These are phyloP conservation scores for Nyctereutes procyonoides DNA, from an alignment of 2,113 vertebrate genomes.

Conservation along the genomic window DNA sequence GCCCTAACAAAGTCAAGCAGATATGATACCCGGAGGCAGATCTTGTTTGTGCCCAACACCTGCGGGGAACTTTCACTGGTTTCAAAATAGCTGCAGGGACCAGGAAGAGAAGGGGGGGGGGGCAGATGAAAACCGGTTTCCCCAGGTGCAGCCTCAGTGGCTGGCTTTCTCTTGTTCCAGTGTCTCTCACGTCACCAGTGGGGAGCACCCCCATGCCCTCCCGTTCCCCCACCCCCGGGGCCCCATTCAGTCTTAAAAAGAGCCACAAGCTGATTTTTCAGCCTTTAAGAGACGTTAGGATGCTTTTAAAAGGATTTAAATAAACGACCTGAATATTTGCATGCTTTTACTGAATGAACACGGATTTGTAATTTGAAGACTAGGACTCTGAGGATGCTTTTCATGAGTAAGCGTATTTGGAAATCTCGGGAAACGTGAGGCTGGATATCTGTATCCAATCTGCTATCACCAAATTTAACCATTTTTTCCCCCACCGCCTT, in stretches of 20 bases:
- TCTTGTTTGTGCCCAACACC: not conserved
- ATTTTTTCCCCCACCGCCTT: slow-evolving; percentile 17
- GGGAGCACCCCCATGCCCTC: not conserved
- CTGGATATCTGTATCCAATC: not conserved
- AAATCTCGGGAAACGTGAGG: not conserved
- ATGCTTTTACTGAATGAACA: not conserved
- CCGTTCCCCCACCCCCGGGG: not conserved
- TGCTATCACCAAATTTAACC: not conserved
- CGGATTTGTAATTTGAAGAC: slow-evolving; percentile 20
- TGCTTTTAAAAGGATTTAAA: not conserved
- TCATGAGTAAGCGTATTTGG: slow-evolving; percentile 14
- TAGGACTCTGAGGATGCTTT: slow-evolving; percentile 10
- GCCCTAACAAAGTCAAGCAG: not conserved
- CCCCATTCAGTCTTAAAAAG: not conserved
- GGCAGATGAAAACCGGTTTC: not conserved
- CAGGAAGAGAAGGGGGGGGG: not conserved
- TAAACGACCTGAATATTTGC: not conserved
- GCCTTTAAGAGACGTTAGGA: not conserved
- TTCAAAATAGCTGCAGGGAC: not conserved
- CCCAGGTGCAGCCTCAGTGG: not conserved
- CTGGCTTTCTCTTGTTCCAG: not conserved
- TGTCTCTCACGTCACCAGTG: not conserved
- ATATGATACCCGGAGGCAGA: not conserved
- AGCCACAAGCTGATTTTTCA: not conserved
- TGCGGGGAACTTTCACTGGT: not conserved